Base-by-base conservation (phyloP, 1,140 invertebrate genomes). In the Pogonognathellus flavescens region DNA sequence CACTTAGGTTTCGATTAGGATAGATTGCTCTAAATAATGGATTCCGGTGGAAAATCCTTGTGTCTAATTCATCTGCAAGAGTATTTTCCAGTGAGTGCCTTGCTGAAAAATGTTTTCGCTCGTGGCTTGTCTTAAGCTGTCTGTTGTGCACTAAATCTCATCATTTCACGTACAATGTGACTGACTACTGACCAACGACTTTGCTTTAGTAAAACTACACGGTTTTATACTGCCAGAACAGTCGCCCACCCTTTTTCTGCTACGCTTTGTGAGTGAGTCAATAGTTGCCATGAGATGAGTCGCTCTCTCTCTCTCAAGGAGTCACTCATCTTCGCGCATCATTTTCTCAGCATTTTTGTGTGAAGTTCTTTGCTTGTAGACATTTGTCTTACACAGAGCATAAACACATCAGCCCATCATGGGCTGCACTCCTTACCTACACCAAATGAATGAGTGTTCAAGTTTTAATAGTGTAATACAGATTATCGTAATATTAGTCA, bases 21-120 rank as follows among this genome's bases (percentile, higher is more conserved):
- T 76, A 81, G 50, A 81, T 81, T 81, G 80, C 53, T 81, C 50
- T 57, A 81, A 81, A 55, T 81, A 53, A 55, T 81, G 80, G 53
- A 81, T 81, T 81, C 80, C 80, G 80, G 80, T 57, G 80, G 50
- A 81, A 81, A 81, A 57, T 53, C 66, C 66, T 13, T 72, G 25
- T 72, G 41, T 25, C 25, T 72, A 72, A 72, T 72, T 72, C 66
- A 16, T 50, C 53, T 55, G 14, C 53, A 55, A n/a, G 49, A 53
- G 80, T 57, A 81, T 55, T 81, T 81, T 81, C 80, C 80, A 81
- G 16, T 81, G 80, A 57, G 20, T 81, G 80, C 50, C 13, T 25
- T 81, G 50, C 50, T 81, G 80, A 55, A 55, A 55, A 81, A 55
- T 55, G 66, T n/a, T 4, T 41, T 49, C 14, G 13, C 66, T 72